Conservation (phyloP, 2,888 invertebrate species). For the Anthrax anthrax region DNA sequence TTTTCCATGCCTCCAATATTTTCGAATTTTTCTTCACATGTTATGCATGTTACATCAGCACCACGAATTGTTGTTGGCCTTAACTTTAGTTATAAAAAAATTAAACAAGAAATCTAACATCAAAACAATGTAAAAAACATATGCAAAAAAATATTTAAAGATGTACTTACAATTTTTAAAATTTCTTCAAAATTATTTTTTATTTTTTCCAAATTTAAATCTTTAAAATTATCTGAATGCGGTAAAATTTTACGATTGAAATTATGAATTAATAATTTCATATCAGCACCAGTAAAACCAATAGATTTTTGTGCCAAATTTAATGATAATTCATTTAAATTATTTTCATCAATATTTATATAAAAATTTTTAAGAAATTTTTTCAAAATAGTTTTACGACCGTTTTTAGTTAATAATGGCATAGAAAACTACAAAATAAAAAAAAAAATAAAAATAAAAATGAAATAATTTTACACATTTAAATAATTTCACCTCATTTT, state of each 20-base stretch:
- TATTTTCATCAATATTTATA: slow-evolving; percentile 5
- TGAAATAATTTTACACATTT: too few relatives aligned
- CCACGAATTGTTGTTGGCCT: slow-evolving; percentile 34
- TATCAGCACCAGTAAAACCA: slow-evolving; percentile 43
- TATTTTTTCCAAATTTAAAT: neutral
- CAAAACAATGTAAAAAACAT: neutral
- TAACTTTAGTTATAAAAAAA: slow-evolving; percentile 9
- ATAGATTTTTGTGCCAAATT: slow-evolving; percentile 37
- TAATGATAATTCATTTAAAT: slow-evolving; percentile 10
- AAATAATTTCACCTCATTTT: slow-evolving; percentile 38
- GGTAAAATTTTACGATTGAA: slow-evolving; percentile 20
- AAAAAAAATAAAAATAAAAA: neutral
- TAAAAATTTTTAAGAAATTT: slow-evolving; percentile 19
- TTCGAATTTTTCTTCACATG: slow-evolving; percentile 32
- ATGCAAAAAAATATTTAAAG: neutral
- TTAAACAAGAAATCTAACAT: neutral
- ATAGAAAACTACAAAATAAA: slow-evolving; percentile 30
- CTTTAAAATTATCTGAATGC: too few relatives aligned
- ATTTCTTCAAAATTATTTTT: slow-evolving; percentile 1
- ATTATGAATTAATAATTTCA: slow-evolving; percentile 35
- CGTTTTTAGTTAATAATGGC: slow-evolving; percentile 33
- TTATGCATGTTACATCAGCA: slow-evolving; percentile 33
- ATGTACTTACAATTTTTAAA: slow-evolving; percentile 8
- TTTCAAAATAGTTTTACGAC: slow-evolving; percentile 34
- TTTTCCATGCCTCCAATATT: slow-evolving; percentile 41